Base-by-base conservation (phyloP, 2,888 invertebrate species). In the Agrochola circellaris region DNA sequence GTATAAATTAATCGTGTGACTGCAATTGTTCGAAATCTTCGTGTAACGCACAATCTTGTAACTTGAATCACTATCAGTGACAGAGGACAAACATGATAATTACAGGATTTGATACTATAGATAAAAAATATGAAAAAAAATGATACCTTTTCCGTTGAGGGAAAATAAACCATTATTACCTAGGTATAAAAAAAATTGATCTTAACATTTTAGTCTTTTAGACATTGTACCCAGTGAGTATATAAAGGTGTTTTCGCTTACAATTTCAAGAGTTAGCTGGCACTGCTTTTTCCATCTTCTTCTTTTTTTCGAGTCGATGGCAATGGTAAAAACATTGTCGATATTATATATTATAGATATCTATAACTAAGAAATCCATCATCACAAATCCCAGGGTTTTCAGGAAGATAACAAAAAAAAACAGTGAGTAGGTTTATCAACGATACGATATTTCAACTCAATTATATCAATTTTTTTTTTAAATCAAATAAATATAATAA, bases 41-140 rank as follows among this genome's bases (percentile, higher is more conserved):
- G 48, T 68, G 15, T 74, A 11, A 42, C 5, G 75, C 51, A 81
- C 79, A 56, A 13, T 45, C 81, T 81, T 72, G 17, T 66, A 48
- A 15, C 23, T 38, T 26, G 61, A 62, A 51, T 23, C 3, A 15
- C 13, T 42, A 51, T 58, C 26, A 26, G 23, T 7, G 48, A 23
- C 20, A 17, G 15, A n/a, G 58, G 73, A 60, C 51, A 73, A 65
- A 65, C 15, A 42, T 73, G 42, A 7, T 51, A 45, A 15, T 34
- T 34, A 23, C 51, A 67, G 26, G 54, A 15, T 17, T 26, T 1
- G 2, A 6, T 42, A 15, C 6, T 5, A 2, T 17, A 13, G 0
- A 48, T 48, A 13, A 34, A 56, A 73, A 17, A 0, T 7, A 26
- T 30, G 11, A 2, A 48, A 4, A 48, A 4, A 1, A 30, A 75